Conservation (phyloP, 2,113 vertebrate species). For the Lucifuga dentata region DNA sequence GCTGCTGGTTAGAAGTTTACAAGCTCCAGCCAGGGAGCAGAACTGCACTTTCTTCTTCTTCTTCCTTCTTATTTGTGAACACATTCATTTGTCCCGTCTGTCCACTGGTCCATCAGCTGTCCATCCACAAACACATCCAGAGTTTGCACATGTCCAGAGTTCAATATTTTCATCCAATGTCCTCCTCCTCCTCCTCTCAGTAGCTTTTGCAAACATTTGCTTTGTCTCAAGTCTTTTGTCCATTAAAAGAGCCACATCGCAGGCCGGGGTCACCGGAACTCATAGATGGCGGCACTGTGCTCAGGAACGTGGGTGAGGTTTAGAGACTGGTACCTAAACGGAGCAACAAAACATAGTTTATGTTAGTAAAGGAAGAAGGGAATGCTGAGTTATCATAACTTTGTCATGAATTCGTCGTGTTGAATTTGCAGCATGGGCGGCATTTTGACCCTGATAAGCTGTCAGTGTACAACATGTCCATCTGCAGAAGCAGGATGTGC, state of each 20-base stretch:
- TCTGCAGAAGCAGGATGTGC: too few species aligned
- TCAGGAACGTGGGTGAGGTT: slow-evolving; percentile 97
- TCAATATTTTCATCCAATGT: slow-evolving; percentile 13
- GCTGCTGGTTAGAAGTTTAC: slow-evolving; percentile 53
- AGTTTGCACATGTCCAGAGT: slow-evolving; percentile 35
- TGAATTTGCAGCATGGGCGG: too few species aligned
- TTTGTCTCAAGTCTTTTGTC: slow-evolving; percentile 48
- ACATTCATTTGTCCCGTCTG: slow-evolving; percentile 63
- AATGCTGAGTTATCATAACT: too few species aligned
- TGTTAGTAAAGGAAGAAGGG: slow-evolving; percentile 14
- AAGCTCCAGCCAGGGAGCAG: slow-evolving; percentile 46
- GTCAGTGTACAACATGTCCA: too few species aligned
- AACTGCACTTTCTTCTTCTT: slow-evolving; percentile 21
- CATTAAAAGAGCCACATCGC: slow-evolving; percentile 42
- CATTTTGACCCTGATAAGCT: too few species aligned
- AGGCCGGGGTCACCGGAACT: slow-evolving; percentile 93
- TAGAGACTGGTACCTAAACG: slow-evolving; percentile 96
- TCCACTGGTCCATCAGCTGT: slow-evolving; percentile 26
- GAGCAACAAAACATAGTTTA: background rate
- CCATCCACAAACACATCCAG: slow-evolving; percentile 19
- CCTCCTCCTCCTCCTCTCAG: slow-evolving; percentile 39
- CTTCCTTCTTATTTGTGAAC: slow-evolving; percentile 7
- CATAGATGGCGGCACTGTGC: slow-evolving; percentile 98
- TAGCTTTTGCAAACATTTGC: slow-evolving; percentile 65
- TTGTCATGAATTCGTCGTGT: too few species aligned